phyloP scores from a whole-genome alignment of 2,797 vertebrate genomes.

The Triplophysa yarkandensis region DNA sequence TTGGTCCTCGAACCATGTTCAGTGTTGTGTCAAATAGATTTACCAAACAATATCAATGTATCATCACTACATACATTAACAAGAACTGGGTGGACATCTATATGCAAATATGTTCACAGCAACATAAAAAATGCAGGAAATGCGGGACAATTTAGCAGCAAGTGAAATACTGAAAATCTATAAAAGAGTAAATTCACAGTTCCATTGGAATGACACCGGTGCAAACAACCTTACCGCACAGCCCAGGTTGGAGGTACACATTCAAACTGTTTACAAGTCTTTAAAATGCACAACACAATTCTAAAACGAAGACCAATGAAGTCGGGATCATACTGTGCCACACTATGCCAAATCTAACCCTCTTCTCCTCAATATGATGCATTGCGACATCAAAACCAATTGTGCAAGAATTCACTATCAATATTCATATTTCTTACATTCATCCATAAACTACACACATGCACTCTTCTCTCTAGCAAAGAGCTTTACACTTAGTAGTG shows the following conservation, averaged over 20 bases:
- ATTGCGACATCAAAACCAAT: constrained; percentile 30
- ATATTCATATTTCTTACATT: constrained; percentile 13
- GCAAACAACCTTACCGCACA: constrained; percentile 65
- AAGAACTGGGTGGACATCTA: neutral
- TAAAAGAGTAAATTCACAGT: constrained; percentile 75
- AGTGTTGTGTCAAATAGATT: constrained; percentile 7
- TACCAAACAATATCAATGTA: constrained; percentile 18
- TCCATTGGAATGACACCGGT: constrained; percentile 65
- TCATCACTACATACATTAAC: constrained; percentile 9
- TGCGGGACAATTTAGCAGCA: constrained; percentile 73
- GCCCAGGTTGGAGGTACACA: constrained; percentile 53
- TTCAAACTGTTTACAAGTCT: constrained; percentile 39
- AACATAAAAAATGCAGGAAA: constrained; percentile 39
- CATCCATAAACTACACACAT: constrained; percentile 12
- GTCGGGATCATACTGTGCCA: constrained; percentile 32
- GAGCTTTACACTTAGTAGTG: constrained; percentile 38
- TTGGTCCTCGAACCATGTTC: constrained; percentile 22
- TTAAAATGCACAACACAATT: constrained; percentile 43
- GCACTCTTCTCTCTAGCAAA: constrained; percentile 26
- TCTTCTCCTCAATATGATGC: constrained; percentile 22
- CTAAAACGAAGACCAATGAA: constrained; percentile 14
- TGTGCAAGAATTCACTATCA: constrained; percentile 34
- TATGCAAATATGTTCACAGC: neutral
- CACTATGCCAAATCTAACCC: constrained; percentile 36
- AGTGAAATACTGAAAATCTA: constrained; percentile 60